These are phyloP conservation scores for Tachyglossus aculeatus DNA, from an alignment of 2,797 vertebrate species.

Conservation along the genomic window DNA sequence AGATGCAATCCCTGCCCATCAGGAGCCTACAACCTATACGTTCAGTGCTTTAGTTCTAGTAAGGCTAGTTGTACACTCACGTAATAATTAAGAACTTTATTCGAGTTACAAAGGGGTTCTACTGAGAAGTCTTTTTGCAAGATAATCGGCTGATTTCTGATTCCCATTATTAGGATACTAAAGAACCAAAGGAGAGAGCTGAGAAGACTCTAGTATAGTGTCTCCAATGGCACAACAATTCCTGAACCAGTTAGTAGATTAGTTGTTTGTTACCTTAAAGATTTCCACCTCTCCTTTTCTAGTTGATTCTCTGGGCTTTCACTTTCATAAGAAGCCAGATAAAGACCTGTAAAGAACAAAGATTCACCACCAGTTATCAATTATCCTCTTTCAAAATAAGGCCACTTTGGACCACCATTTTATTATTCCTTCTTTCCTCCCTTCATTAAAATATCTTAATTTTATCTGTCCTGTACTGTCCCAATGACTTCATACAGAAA, in stretches of 20 bases:
- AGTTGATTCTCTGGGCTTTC: constrained; percentile 81
- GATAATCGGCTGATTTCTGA: neutral
- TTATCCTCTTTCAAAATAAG: neutral
- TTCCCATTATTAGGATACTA: fast-evolving
- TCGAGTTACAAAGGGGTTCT: neutral
- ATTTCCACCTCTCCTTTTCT: constrained; percentile 81
- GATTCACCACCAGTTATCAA: neutral
- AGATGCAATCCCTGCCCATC: no score
- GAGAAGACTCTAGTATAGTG: neutral
- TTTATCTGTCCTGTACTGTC: neutral
- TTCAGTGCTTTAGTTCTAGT: neutral
- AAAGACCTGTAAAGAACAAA: constrained; percentile 69
- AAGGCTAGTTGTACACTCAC: neutral
- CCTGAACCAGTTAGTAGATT: neutral
- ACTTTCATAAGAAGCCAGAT: constrained; percentile 82
- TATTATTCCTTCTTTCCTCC: neutral
- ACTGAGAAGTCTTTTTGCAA: neutral
- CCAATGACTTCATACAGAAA: neutral
- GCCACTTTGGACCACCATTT: neutral
- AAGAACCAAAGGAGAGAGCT: no score
- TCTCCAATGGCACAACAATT: neutral
- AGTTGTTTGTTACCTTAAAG: constrained; percentile 75
- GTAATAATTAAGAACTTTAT: neutral
- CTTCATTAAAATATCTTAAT: no score
- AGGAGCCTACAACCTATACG: no score